Conservation (phyloP, 2,113 vertebrate genomes). For the Triplophysa dalaica region DNA sequence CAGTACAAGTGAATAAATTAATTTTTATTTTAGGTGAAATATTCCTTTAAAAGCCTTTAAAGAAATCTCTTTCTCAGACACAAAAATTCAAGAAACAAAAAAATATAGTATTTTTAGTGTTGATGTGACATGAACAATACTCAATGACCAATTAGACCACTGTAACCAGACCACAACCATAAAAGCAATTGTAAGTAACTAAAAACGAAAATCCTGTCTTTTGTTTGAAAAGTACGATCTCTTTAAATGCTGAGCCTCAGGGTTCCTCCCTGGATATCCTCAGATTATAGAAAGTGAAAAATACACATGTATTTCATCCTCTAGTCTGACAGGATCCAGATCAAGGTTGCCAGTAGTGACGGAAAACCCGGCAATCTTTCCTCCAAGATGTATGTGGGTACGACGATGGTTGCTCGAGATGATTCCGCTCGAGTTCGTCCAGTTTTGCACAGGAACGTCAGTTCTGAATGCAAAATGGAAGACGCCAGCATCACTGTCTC, state of each 20-base stretch:
- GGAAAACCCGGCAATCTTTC: slow-evolving; percentile 26
- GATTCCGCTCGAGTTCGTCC: background rate
- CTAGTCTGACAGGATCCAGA: background rate
- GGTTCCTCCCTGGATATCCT: background rate
- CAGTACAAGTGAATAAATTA: too few species aligned
- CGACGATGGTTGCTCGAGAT: background rate
- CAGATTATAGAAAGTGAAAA: background rate
- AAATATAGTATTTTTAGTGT: too few species aligned
- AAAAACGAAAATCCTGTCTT: too few species aligned
- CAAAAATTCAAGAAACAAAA: too few species aligned
- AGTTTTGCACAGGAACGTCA: background rate
- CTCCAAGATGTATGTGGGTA: slow-evolving; percentile 41
- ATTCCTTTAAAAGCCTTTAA: too few species aligned
- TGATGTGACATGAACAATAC: too few species aligned
- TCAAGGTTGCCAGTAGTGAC: background rate
- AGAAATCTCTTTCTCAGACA: too few species aligned
- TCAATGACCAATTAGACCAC: too few species aligned
- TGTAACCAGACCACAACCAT: too few species aligned
- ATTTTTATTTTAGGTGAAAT: too few species aligned
- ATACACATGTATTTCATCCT: background rate
- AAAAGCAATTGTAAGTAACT: too few species aligned
- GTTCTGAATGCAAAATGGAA: background rate
- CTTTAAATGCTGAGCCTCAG: background rate
- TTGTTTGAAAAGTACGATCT: too few species aligned
- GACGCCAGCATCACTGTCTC: background rate